Percentiles rank a stretch among this genome's conserved stretches.
phyloP scores from a whole-genome alignment of 2,797 vertebrate genomes.

The Cryptoprocta ferox region DNA sequence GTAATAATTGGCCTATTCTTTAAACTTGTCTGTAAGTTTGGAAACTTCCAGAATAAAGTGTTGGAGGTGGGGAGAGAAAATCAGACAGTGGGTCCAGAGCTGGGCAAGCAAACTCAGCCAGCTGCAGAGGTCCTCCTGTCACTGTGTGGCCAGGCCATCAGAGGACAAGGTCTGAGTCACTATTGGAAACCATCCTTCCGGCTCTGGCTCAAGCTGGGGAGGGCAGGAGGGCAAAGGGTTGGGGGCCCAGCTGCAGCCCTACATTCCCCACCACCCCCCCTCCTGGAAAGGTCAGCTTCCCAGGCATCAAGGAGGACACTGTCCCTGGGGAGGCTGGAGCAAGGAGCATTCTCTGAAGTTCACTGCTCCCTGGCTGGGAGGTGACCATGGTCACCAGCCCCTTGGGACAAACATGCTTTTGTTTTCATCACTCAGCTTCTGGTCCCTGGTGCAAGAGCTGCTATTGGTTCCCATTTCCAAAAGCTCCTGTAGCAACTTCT shows the following conservation, averaged over 20 bases:
- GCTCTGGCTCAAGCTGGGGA: constrained; percentile 18
- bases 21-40: constrained; percentile 41
- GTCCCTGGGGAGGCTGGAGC: not conserved
- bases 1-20: not conserved
- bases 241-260: constrained; percentile 72
- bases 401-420: constrained; percentile 21
- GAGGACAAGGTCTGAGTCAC: constrained; percentile 45
- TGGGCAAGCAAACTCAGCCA: not conserved
- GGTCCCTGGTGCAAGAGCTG: not conserved
- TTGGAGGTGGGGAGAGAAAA: not conserved
- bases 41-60: constrained; percentile 61
- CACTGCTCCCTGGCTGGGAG: constrained; percentile 49
- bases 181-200: constrained; percentile 49
- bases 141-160: not conserved
- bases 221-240: constrained; percentile 49
- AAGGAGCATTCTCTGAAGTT: constrained; percentile 30
- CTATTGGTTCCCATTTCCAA: not conserved
- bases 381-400: constrained; percentile 35
- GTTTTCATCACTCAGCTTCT: not conserved
- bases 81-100: not conserved
- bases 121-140: not conserved
- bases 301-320: constrained; percentile 44
- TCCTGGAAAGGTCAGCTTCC: constrained; percentile 81
- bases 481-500: not conserved
- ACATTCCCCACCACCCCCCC: not conserved